Conservation (phyloP, 2,797 vertebrate species). For the Phoeniculus purpureus region DNA sequence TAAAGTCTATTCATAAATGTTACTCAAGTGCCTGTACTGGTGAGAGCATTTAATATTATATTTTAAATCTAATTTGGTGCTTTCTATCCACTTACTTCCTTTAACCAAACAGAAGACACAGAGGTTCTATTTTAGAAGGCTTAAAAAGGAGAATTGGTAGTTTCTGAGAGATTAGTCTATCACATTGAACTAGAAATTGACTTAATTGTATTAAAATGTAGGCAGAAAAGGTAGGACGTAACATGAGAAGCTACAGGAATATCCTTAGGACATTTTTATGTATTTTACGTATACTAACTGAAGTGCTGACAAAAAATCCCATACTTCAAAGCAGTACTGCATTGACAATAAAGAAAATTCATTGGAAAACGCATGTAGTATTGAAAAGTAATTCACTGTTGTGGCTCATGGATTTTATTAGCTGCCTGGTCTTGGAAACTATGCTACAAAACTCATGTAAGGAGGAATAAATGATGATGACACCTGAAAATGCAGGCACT, state of each 20-base stretch:
- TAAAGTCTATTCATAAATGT: background rate
- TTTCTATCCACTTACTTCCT: background rate
- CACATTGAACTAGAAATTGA: background rate
- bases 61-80: background rate
- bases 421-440: background rate
- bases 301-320: background rate
- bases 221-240: conserved; percentile 16
- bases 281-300: background rate
- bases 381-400: background rate
- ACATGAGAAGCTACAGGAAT: background rate
- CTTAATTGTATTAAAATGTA: conserved; percentile 4
- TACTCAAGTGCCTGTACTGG: background rate
- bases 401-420: background rate
- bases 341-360: background rate
- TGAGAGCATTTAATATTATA: background rate
- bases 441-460: background rate
- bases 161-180: background rate
- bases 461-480: background rate
- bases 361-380: background rate
- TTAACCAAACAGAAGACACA: background rate
- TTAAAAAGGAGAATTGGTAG: background rate
- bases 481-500: background rate
- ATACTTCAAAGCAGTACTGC: background rate
- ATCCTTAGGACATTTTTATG: background rate
- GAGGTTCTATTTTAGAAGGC: background rate